phyloP scores from a whole-genome alignment of 2,113 vertebrate species.

The Oncorhynchus mykiss region DNA sequence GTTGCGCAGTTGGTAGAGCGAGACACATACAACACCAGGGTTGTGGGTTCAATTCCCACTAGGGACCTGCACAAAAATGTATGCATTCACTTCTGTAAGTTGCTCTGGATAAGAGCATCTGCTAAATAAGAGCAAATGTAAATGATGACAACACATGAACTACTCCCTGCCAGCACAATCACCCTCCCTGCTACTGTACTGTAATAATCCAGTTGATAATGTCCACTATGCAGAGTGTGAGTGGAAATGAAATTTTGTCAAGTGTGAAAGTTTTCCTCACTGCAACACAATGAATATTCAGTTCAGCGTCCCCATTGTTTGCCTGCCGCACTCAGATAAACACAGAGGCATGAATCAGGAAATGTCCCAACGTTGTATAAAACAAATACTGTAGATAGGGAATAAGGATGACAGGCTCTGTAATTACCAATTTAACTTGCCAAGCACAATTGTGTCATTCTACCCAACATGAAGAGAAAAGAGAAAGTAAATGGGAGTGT shows the following conservation, averaged over 20 bases:
- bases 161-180: slow-evolving; percentile 71
- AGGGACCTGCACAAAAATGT: too few species aligned
- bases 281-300: slow-evolving; percentile 46
- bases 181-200: slow-evolving; percentile 46
- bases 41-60: too few species aligned
- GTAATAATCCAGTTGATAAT: slow-evolving; percentile 65
- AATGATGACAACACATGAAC: too few species aligned
- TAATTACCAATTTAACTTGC: slow-evolving; percentile 48
- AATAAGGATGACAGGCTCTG: slow-evolving; percentile 26
- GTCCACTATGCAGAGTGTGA: slow-evolving; percentile 37
- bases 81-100: too few species aligned
- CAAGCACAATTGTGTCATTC: slow-evolving; percentile 25
- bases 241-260: slow-evolving; percentile 50
- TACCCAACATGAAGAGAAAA: slow-evolving; percentile 13
- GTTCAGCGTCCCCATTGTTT: slow-evolving; percentile 21
- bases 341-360: slow-evolving; percentile 35
- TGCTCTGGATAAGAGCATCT: too few species aligned
- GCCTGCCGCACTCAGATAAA: slow-evolving; percentile 43
- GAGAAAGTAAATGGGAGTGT: neutral
- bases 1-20: too few species aligned
- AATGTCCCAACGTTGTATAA: slow-evolving; percentile 30
- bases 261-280: slow-evolving; percentile 28
- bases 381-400: slow-evolving; percentile 26
- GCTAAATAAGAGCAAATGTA: too few species aligned
- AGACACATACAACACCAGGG: too few species aligned